A percentile compares a stretch with the other conserved stretches of the same genome.
Conservation (phyloP, 30 jellyfish, hydroid and myxozoan genomes). For the Turritopsis rubra region DNA sequence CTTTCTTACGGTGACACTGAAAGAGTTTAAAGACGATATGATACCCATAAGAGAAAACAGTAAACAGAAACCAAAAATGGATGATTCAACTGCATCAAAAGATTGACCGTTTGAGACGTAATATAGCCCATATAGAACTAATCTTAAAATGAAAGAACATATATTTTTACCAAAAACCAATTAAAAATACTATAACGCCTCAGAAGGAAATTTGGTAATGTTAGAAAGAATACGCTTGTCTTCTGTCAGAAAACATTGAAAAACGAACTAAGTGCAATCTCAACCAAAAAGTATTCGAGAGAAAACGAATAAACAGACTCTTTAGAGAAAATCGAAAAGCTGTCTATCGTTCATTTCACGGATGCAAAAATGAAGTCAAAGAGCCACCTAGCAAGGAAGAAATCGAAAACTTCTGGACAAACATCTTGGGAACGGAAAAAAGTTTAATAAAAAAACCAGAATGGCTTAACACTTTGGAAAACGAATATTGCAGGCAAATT, state of each 20-base stretch:
- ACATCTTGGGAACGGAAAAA: not conserved
- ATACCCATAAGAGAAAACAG: no score
- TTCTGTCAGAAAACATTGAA: not conserved
- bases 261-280: not conserved
- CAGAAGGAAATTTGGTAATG: not conserved
- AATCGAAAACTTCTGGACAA: not conserved
- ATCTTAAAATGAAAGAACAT: not conserved
- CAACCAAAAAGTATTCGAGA: not conserved
- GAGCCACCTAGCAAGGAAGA: not conserved
- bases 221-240: not conserved
- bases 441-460: not conserved
- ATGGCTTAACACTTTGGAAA: not conserved
- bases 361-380: not conserved
- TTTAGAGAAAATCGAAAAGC: not conserved
- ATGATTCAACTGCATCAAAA: no score
- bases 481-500: not conserved
- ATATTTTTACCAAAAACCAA: not conserved
- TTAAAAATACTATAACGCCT: no score
- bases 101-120: not conserved
- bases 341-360: not conserved
- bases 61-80: no score
- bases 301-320: not conserved
- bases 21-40: no score
- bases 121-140: not conserved
- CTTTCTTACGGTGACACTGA: no score